Conservation (phyloP, 2,888 invertebrate genomes). For the Xylophagus ater region DNA sequence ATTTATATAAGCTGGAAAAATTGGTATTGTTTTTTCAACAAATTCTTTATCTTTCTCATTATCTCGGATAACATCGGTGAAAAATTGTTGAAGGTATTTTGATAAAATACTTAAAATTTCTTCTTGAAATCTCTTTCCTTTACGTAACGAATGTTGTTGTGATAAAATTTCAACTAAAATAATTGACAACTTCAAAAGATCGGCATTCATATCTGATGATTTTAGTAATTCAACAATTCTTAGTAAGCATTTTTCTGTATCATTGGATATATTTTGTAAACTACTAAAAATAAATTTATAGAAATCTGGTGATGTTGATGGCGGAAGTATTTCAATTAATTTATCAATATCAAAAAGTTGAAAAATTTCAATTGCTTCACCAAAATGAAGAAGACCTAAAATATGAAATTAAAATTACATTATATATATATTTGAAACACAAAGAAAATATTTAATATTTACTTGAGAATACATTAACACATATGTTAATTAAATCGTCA, state of each 20-base stretch:
- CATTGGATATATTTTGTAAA: slow-evolving; percentile 23
- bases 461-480: slow-evolving; percentile 24
- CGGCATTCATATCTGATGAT: slow-evolving; percentile 16
- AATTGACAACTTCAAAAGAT: slow-evolving; percentile 24
- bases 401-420: background rate
- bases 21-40: slow-evolving; percentile 26
- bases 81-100: slow-evolving; percentile 19
- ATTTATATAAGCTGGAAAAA: slow-evolving; percentile 22
- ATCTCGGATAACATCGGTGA: slow-evolving; percentile 15
- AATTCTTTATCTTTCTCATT: slow-evolving; percentile 26
- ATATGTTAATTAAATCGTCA: slow-evolving; percentile 16
- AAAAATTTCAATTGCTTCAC: slow-evolving; percentile 27
- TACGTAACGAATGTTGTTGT: slow-evolving; percentile 20
- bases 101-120: slow-evolving; percentile 19
- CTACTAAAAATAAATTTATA: slow-evolving; percentile 28
- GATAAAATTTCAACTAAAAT: slow-evolving; percentile 27
- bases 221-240: slow-evolving; percentile 20
- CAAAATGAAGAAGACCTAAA: slow-evolving; percentile 32
- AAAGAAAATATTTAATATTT: no score
- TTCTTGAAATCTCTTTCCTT: slow-evolving; percentile 21
- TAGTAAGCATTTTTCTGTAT: slow-evolving; percentile 24
- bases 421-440: slow-evolving; percentile 1
- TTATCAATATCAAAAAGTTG: slow-evolving; percentile 24
- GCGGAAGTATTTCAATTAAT: slow-evolving; percentile 25
- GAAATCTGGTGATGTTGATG: slow-evolving; percentile 22